These are phyloP conservation scores for Oryzias curvinotus DNA, from an alignment of 2,113 vertebrate genomes.

Conservation along the genomic window DNA sequence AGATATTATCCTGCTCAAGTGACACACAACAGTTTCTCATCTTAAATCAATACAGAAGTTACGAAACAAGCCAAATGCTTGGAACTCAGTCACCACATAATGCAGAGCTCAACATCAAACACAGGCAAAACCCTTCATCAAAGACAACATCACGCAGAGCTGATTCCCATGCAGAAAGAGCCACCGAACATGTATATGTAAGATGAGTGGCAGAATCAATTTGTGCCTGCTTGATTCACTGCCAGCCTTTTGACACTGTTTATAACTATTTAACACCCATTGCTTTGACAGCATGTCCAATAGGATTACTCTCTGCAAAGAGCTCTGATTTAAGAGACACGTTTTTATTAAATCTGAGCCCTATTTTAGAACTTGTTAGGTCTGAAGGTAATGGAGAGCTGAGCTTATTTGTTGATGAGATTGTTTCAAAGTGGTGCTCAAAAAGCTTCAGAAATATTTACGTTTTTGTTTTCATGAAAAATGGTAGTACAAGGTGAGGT, in stretches of 20 bases:
- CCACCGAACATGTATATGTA: background rate
- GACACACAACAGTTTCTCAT: background rate
- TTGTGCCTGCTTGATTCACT: constrained; percentile 3
- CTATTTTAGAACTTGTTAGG: background rate
- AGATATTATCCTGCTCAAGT: background rate
- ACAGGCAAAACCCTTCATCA: background rate
- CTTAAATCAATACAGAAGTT: background rate
- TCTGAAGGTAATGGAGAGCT: background rate
- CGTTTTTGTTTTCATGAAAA: too few species aligned
- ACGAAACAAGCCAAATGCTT: background rate
- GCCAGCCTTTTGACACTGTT: constrained; percentile 8
- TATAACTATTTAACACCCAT: background rate
- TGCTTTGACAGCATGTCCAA: constrained; percentile 18
- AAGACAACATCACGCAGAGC: background rate
- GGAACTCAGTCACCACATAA: constrained; percentile 1
- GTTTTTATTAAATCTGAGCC: background rate
- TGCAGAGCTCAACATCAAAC: background rate
- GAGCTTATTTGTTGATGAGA: background rate
- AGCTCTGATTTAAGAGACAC: background rate
- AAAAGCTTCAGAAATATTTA: too few species aligned
- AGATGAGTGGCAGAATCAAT: constrained; percentile 5
- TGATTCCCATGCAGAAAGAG: background rate
- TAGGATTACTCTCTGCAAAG: constrained; percentile 1
- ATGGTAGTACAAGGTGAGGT: too few species aligned
- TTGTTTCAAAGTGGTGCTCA: too few species aligned